Base-by-base conservation (phyloP, 2,797 vertebrate genomes). In the Lacerta agilis region DNA sequence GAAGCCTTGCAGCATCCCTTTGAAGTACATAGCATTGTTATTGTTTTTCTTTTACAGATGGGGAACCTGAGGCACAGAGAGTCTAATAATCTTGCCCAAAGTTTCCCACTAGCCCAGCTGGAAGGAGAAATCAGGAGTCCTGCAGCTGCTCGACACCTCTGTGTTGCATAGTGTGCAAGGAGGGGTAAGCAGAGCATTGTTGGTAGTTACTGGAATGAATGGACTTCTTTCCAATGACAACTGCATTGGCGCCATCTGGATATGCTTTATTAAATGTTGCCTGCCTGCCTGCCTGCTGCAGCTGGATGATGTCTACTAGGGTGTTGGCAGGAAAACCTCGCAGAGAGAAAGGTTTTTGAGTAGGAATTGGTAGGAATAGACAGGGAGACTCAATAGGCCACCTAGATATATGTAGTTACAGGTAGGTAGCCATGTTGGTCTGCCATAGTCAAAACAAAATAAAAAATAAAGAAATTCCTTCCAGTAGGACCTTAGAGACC, bases 31-130 rank as follows among this genome's bases (percentile, higher is more conserved):
- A 86, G 55, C 13, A 9, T 13, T 82, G 49, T 15, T 33, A 23
- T 64, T 75, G 55, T 17, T 45, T 87, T 33, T 69, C 9, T 84
- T 80, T 90, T 80, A 64, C 82, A 87, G 89, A 85, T 87, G 82
- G 82, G 45, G 61, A 80, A 23, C 27, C 67, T 38, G 76, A 80
- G 36, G 61, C 29, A 67, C 33, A 69, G 76, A 73, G 58, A 8
- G 2, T 18, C 29, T 41, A 78, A 73, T 25, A 18, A 45, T 29
- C 25, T n/a, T 18, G 72, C 36, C 15, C 77, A 87, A 5, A 85
- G 58, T 45, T 18, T 36, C 55, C 18, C 23, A 15, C 33, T n/a
- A 29, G 73, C n/a, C 17, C 38, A 13, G 3, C 49, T 76, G 33
- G 82, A 67, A 61, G 69, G 2, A 75, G 67, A 77, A 43, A 13